Evolutionary conservation across 2,113 vertebrate genomes (phyloP), one percentile per base, ranked within the genome.

Genomic region (Cyprinodon brontotheroides): DNA sequence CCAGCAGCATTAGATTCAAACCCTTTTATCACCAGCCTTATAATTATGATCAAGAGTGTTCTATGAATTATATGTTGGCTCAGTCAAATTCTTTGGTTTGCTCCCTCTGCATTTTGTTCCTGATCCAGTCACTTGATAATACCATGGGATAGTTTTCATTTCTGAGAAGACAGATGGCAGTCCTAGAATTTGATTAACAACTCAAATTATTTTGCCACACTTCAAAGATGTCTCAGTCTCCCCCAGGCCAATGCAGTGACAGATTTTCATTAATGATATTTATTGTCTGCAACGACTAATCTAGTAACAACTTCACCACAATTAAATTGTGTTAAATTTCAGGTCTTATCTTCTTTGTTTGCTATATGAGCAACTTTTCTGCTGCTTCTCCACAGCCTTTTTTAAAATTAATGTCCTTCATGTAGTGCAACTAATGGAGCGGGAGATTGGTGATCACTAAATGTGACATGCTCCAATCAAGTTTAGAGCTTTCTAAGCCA

Each of bases 401-500:
- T 65, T 6, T n/a, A 57, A 72, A 61, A 88, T 90, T 89, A 84
- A 91, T 73, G 62, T 70, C 68, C 80, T 91, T 93, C 89, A 90
- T 90, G 79, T 79, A 82, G 75, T 87, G 78, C 72, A 38, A 0
- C 82, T 90, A 89, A 92, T 91, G 85, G 81, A 91, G 85, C 73
- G 78, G 75, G 77, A 82, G 86, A 89, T 85, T 87, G 74, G 84
- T 37, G 79, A 77, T 87, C 74, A 81, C 81, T 91, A 87, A 88
- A 92, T 85, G 84, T 86, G 87, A 86, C 78, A 89, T 80, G 79
- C 74, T 87, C 82, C 82, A 86, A 87, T 89, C 82, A 89, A 79
- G 83, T 84, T 80, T 70, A 61, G 72, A 68, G 74, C 80, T 85
- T 78, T 85, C 70, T 70, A 75, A 75, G 72, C 80, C 74, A 60